Conservation (phyloP, 2,888 invertebrate genomes). For the Hymenopus coronatus region DNA sequence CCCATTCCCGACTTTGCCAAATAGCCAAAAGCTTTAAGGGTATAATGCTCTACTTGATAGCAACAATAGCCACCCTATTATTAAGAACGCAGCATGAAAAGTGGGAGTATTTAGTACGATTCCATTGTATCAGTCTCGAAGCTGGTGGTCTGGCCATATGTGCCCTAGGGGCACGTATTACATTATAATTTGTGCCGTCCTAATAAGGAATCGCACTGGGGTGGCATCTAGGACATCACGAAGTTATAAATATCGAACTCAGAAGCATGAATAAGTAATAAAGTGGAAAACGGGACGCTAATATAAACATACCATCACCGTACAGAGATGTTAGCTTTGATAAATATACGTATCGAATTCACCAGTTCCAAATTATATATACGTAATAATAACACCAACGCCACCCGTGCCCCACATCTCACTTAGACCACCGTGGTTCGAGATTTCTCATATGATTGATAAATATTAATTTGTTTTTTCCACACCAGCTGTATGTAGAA, state of each 20-base stretch:
- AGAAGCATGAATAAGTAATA: background rate
- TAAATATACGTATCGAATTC: background rate
- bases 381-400: background rate
- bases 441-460: background rate
- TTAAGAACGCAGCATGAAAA: background rate
- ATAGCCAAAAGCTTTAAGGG: background rate
- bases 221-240: background rate
- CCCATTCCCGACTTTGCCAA: background rate
- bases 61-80: background rate
- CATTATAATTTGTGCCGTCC: background rate
- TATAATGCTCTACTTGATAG: background rate
- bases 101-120: background rate
- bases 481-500: too few species aligned
- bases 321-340: background rate
- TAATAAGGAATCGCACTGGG: background rate
- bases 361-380: background rate
- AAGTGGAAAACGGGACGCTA: background rate
- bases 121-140: background rate
- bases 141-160: background rate
- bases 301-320: background rate
- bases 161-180: background rate
- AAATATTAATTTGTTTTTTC: too few species aligned
- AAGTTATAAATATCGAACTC: background rate
- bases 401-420: background rate
- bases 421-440: background rate